Conservation (phyloP, 2,797 vertebrate genomes). For the Echiichthys vipera region DNA sequence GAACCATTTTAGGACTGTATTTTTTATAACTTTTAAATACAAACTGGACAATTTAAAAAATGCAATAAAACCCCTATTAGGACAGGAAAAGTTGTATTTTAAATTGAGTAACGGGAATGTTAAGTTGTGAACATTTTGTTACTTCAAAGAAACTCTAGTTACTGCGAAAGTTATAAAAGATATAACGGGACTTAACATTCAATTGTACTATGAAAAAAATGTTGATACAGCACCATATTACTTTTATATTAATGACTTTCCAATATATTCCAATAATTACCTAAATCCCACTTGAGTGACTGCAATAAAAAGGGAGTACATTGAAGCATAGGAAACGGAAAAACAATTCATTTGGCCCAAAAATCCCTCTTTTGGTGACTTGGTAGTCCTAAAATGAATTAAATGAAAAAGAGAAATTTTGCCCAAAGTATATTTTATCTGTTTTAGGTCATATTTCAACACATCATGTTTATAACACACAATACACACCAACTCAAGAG, state of each 20-base stretch:
- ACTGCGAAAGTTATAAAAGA: no score
- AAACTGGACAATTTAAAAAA: conserved; percentile 61
- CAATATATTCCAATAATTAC: conserved; percentile 4
- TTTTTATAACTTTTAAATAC: no score
- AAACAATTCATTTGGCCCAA: not conserved
- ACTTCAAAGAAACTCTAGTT: no score
- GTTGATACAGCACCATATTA: conserved; percentile 51
- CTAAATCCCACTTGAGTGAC: conserved; percentile 7
- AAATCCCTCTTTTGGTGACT: conserved; percentile 13
- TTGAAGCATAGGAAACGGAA: conserved; percentile 10
- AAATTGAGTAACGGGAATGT: conserved; percentile 34
- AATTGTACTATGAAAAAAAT: conserved; percentile 30
- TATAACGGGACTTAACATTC: no score
- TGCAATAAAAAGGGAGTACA: conserved; percentile 8
- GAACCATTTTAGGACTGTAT: no score
- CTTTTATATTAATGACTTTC: conserved; percentile 2
- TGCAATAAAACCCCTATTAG: conserved; percentile 31
- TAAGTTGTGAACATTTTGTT: conserved; percentile 26
- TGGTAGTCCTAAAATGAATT: conserved; percentile 46
- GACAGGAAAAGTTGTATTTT: conserved; percentile 8
- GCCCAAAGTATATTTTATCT: conserved; percentile 71
- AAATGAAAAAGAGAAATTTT: conserved; percentile 58
- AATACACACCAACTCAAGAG: conserved; percentile 70
- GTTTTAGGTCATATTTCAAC: conserved; percentile 69
- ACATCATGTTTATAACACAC: conserved; percentile 74